Evolutionary conservation across 2,797 vertebrate species (phyloP), one percentile per base, ranked within the genome.

Genomic region (Anguilla marmorata): DNA sequence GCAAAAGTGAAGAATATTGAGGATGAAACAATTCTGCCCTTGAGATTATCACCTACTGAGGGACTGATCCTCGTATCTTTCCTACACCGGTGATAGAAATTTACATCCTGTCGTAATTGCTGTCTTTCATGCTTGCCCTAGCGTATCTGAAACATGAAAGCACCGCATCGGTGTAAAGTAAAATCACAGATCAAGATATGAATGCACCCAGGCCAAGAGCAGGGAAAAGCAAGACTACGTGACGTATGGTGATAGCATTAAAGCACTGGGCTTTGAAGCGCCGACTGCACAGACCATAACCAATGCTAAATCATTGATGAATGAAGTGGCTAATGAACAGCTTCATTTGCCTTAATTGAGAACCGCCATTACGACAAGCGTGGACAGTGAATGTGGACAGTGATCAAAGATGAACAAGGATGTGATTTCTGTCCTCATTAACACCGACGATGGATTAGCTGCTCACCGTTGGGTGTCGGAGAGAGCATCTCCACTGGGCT

Each of bases 351-450:
- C 16, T 16, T 76, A 76, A 41, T 76, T 76, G 72, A 76, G 33
- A 33, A 76, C 33, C 2, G 12, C 72, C 72, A 76, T 41, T 76
- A 76, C 4, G 72, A 12, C 33, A 19, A 76, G 72, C 33, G 37
- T n/a, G 33, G 72, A 41, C 33, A 41, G 72, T 33, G 72, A 76
- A 37, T 76, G 7, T 41, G 72, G 72, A 76, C 33, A 41, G 72
- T 76, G 72, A 76, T 76, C 72, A 76, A 76, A 76, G 33, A 41
- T 76, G 72, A 76, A 76, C 72, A 41, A 41, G 12, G 33, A 41
- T 41, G 72, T 76, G 33, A 76, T 76, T 76, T 76, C 33, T 76
- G 72, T 76, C 72, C 72, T 76, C 72, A 41, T 76, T 76, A 76
- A 41, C 72, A 19, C 12, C 19, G 72, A 41, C 14, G 16, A 76